A percentile compares a stretch with the other conserved stretches of the same genome.
phyloP scores from a whole-genome alignment of 2,113 vertebrate species.

The Suricata suricatta region DNA sequence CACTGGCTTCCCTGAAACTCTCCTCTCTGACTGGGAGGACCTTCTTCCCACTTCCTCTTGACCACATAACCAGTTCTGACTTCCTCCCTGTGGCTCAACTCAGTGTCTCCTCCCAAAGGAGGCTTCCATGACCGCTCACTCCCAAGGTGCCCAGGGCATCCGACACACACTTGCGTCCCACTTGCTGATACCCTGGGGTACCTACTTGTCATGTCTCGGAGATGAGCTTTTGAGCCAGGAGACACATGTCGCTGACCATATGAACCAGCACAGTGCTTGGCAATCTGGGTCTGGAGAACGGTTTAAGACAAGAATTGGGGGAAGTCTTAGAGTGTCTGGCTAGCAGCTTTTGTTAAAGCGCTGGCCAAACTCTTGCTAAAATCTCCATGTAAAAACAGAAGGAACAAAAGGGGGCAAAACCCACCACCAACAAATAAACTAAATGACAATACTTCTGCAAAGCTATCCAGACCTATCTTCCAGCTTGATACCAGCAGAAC shows the following conservation, averaged over 20 bases:
- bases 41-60: background rate
- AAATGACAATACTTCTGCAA: background rate
- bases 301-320: background rate
- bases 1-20: too few relatives aligned
- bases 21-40: background rate
- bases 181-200: background rate
- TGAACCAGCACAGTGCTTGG: too few relatives aligned
- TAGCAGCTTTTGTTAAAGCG: background rate
- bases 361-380: background rate
- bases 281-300: background rate
- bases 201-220: background rate
- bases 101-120: background rate
- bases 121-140: too few relatives aligned
- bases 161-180: accelerated
- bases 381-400: too few relatives aligned
- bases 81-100: background rate
- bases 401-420: accelerated
- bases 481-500: background rate
- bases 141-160: background rate
- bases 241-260: accelerated
- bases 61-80: background rate
- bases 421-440: too few relatives aligned
- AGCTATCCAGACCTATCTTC: background rate
- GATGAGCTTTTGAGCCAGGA: background rate
- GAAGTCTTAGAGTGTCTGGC: too few relatives aligned